Percentiles rank a stretch among this genome's conserved stretches.
Conservation (phyloP, 1,140 invertebrate species). For the Bombus superbus region DNA sequence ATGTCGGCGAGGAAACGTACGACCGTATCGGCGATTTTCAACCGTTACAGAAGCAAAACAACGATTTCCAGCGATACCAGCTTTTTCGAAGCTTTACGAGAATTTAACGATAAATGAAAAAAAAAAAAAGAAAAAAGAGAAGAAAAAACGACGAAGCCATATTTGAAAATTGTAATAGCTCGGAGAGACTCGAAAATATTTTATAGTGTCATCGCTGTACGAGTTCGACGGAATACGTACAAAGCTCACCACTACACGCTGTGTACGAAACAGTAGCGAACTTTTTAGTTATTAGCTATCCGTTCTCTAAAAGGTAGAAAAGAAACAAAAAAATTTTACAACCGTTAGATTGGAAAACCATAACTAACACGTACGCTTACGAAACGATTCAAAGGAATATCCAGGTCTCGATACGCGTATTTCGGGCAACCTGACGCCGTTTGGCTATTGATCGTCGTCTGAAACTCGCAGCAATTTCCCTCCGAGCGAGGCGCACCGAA, state of each 20-base stretch:
- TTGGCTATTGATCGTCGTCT: slow-evolving; percentile 57
- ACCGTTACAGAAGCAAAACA: neutral
- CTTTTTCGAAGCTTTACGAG: neutral
- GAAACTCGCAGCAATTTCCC: slow-evolving; percentile 28
- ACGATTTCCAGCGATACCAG: neutral
- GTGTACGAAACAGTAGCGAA: neutral
- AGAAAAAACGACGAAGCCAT: neutral
- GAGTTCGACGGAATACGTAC: neutral
- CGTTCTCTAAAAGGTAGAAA: neutral
- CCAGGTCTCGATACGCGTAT: slow-evolving; percentile 23
- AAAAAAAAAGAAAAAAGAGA: neutral
- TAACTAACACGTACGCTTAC: neutral
- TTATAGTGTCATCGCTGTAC: neutral
- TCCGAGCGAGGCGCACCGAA: slow-evolving; percentile 14
- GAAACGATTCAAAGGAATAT: slow-evolving; percentile 22
- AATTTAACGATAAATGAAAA: neutral
- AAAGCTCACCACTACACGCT: too few species aligned
- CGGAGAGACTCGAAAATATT: neutral
- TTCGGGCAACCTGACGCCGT: slow-evolving; percentile 55
- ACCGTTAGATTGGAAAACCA: neutral
- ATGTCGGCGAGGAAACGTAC: neutral
- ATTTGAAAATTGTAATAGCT: neutral
- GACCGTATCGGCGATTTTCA: neutral
- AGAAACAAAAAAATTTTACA: neutral
- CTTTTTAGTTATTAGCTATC: neutral